Conservation (phyloP, 2,888 invertebrate species). For the Malthinus flaveolus region DNA sequence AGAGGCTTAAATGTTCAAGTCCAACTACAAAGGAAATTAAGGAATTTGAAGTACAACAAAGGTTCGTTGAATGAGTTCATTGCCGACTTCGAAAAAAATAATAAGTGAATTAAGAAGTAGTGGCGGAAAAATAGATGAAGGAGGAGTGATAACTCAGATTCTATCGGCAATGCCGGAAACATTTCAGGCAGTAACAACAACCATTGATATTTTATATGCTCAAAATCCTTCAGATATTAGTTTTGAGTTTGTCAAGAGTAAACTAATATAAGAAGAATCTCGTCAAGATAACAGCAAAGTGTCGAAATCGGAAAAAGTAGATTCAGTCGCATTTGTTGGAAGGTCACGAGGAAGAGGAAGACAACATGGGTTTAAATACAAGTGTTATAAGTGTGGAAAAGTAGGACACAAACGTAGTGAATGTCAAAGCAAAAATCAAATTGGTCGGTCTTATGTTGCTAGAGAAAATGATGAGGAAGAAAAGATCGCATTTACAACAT, state of each 20-base stretch:
- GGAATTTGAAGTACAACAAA: background rate
- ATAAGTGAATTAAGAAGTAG: constrained; percentile 21
- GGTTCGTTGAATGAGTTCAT: background rate
- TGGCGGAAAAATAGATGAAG: constrained; percentile 22
- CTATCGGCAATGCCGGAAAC: constrained; percentile 25
- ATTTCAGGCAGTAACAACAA: constrained; percentile 27
- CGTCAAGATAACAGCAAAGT: constrained; percentile 13
- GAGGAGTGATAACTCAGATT: constrained; percentile 25
- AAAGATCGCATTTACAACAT: constrained; percentile 1
- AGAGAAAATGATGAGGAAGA: background rate
- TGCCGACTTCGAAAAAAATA: constrained; percentile 22
- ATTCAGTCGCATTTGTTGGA: constrained; percentile 10
- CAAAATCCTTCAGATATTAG: constrained; percentile 16
- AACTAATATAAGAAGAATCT: constrained; percentile 20
- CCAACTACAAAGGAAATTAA: too few relatives aligned
- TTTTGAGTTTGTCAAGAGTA: constrained; percentile 25
- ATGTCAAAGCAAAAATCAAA: background rate
- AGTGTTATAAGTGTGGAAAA: background rate
- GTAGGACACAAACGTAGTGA: background rate
- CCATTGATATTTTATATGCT: constrained; percentile 25
- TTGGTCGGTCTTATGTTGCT: too few relatives aligned
- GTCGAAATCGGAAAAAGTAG: background rate
- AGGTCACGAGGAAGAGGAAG: background rate
- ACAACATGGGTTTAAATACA: background rate
- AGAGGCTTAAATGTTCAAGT: constrained; percentile 7